Evolutionary conservation across 2,888 invertebrate species (phyloP).

Genomic region (Machimus atricapillus): DNA sequence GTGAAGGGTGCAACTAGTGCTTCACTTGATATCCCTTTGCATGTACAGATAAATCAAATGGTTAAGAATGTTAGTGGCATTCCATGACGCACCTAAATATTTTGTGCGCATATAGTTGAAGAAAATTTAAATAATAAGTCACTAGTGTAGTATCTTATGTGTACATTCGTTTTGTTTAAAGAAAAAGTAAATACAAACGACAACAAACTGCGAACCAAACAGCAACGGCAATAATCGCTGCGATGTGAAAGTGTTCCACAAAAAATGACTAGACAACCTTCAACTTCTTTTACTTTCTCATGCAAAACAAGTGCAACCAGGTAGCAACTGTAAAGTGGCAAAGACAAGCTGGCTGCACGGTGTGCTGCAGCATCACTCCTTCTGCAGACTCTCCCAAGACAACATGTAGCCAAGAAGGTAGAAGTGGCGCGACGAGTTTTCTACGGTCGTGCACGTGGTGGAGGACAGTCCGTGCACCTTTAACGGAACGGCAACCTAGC

Average conservation of each 20-base stretch:
- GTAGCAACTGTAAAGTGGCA: background rate
- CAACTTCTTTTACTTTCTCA: conserved; percentile 48
- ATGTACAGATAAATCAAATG: too few species aligned
- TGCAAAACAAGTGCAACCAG: conserved; percentile 46
- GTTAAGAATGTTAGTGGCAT: too few species aligned
- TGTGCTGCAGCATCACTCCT: background rate
- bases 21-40: too few species aligned
- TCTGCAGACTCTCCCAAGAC: background rate
- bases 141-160: background rate
- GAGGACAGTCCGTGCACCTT: background rate
- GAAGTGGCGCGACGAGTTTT: background rate
- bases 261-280: conserved; percentile 45
- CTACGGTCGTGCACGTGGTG: background rate
- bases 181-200: conserved; percentile 36
- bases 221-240: background rate
- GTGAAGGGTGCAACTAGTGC: too few species aligned
- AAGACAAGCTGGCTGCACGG: background rate
- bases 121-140: background rate
- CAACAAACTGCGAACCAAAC: background rate
- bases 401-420: background rate
- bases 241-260: conserved; percentile 46
- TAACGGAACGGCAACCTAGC: background rate
- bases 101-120: background rate
- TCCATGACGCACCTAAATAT: background rate
- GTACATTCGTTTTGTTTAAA: background rate